A percentile compares a stretch with the other conserved stretches of the same genome.
phyloP scores from a whole-genome alignment of 2,888 invertebrate genomes.

The Theretra japonica region DNA sequence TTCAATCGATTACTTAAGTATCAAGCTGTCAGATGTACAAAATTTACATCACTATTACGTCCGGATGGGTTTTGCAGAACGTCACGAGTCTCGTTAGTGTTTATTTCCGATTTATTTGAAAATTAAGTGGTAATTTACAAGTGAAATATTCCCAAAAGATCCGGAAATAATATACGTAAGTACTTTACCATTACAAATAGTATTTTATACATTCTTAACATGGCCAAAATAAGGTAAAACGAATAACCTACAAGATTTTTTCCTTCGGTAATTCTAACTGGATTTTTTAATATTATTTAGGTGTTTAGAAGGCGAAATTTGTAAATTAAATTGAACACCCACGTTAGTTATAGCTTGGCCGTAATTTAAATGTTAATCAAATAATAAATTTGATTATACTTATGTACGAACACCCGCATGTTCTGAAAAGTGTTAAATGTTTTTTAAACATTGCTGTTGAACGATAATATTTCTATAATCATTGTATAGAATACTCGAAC shows the following conservation, averaged over 20 bases:
- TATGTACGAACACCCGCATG: conserved; percentile 23
- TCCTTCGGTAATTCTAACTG: neutral
- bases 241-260: conserved; percentile 30
- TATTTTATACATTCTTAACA: neutral
- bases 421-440: conserved; percentile 1
- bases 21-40: conserved; percentile 22
- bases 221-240: neutral
- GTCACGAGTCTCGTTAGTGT: conserved; percentile 63
- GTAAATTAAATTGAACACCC: neutral
- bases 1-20: neutral
- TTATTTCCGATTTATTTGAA: conserved; percentile 74
- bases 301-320: neutral
- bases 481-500: neutral
- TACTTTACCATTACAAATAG: conserved; percentile 33
- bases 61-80: conserved; percentile 59
- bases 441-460: neutral
- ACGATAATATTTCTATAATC: neutral
- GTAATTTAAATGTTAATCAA: neutral
- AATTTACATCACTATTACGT: conserved; percentile 19
- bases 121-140: conserved; percentile 78
- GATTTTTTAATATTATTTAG: conserved; percentile 10
- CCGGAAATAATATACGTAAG: conserved; percentile 60
- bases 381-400: neutral
- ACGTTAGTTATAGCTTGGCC: neutral
- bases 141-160: conserved; percentile 63